These are phyloP conservation scores for Slavum lentiscoides DNA, from an alignment of 2,888 invertebrate genomes.

Conservation along the genomic window DNA sequence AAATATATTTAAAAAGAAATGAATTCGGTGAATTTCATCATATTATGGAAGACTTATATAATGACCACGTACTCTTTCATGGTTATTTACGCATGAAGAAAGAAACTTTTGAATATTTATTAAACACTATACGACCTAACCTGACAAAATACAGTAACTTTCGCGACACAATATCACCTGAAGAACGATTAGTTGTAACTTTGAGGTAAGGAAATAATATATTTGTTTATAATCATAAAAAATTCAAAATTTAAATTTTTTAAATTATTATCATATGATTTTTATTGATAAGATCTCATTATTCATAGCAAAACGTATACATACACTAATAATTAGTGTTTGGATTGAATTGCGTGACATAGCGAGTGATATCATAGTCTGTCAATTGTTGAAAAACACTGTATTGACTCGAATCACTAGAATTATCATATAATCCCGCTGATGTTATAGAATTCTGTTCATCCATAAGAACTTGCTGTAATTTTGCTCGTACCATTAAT, in stretches of 20 bases:
- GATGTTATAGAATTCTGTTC: too few relatives aligned
- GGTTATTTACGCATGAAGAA: conserved; percentile 46
- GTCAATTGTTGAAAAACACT: conserved; percentile 22
- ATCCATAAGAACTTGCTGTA: too few relatives aligned
- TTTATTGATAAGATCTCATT: conserved; percentile 17
- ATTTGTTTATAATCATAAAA: conserved; percentile 16
- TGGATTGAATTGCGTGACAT: conserved; percentile 25
- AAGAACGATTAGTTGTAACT: conserved; percentile 43
- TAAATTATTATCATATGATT: conserved; percentile 25
- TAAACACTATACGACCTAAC: conserved; percentile 39
- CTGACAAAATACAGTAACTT: conserved; percentile 40
- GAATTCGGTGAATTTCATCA: conserved; percentile 50
- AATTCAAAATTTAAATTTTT: conserved; percentile 20
- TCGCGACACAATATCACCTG: conserved; percentile 44
- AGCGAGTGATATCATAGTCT: conserved; percentile 17
- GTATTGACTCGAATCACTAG: conserved; percentile 23
- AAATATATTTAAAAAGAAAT: conserved; percentile 46
- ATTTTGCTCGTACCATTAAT: too few relatives aligned
- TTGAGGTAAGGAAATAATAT: conserved; percentile 26
- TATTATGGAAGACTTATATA: conserved; percentile 45
- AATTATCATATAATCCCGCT: too few relatives aligned
- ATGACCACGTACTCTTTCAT: conserved; percentile 44
- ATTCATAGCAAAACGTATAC: conserved; percentile 20
- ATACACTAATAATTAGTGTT: conserved; percentile 26
- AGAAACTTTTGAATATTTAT: conserved; percentile 43